A percentile compares a stretch with the other conserved stretches of the same genome.
Conservation (phyloP, 2,888 invertebrate genomes). For the Agonopterix subpropinquella region DNA sequence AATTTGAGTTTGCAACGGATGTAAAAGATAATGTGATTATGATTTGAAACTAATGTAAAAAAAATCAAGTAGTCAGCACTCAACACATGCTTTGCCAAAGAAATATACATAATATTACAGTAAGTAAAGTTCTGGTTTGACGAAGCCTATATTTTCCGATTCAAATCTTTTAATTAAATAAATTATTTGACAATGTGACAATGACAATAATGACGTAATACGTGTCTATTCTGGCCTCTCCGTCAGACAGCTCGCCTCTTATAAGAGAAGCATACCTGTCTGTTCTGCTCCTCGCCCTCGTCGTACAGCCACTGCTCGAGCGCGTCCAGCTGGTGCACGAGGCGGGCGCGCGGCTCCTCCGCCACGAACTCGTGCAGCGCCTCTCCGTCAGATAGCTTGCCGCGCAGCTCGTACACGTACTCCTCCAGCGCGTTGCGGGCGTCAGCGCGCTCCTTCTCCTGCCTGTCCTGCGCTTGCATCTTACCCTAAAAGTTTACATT, state of each 20-base stretch:
- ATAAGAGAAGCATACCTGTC: constrained; percentile 38
- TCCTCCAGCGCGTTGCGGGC: constrained; percentile 98
- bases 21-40: too few species aligned
- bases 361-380: constrained; percentile 84
- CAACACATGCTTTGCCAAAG: too few species aligned
- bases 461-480: constrained; percentile 90
- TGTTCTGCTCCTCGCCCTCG: constrained; percentile 92
- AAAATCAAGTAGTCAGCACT: too few species aligned
- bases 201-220: too few species aligned
- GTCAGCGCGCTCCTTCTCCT: constrained; percentile 96
- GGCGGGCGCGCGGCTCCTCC: constrained; percentile 78
- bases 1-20: too few species aligned
- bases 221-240: too few species aligned
- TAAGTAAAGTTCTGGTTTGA: too few species aligned
- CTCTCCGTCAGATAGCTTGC: constrained; percentile 87
- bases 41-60: too few species aligned
- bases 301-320: constrained; percentile 99
- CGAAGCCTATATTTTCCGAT: too few species aligned
- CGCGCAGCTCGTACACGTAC: constrained; percentile 97
- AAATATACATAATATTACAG: too few species aligned
- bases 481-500: constrained; percentile 70
- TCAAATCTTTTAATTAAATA: too few species aligned
- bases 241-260: constrained; percentile 84
- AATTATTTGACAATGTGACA: too few species aligned
- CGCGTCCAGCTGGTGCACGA: constrained; percentile 83